Evolutionary conservation across 2,888 invertebrate species (phyloP), one percentile per base, ranked within the genome.

Genomic region (Eulithis testata): DNA sequence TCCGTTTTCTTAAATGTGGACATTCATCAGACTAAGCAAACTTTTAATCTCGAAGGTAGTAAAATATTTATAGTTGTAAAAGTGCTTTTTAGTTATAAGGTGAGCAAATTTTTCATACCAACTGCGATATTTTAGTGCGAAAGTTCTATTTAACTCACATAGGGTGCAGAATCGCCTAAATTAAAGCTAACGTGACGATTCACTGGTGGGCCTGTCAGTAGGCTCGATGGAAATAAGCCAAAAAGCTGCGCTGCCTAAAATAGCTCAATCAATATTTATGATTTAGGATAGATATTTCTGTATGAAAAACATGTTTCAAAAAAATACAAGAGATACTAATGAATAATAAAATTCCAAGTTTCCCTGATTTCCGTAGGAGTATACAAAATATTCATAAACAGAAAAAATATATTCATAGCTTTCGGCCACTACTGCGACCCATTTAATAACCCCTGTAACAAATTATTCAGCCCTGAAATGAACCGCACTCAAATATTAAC

Each of bases 401-500:
- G 50, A 43, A 36, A 50, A 44, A 60, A 54, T 21, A 54, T 36
- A 54, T 61, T 54, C 40, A 61, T 12, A 55, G 27, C 14, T 21
- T 40, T 47, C 36, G 27, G 51, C 31, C 50, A 52, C 52, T 54
- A 14, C 14, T 12, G 47, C 60, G 47, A 43, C 52, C 63, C 12
- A 56, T 31, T 52, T 56, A 52, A 63, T 51, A 47, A 66, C 14
- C 60, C 51, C 43, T 21, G 53, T 9, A 7, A 49, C 63, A 60
- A 60, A 60, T 66, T 56, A 66, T 66, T 63, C 66, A 63, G 47
- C 43, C n/a, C 55, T 49, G 44, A 56, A 57, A 67, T 63, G 63
- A 63, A 58, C 57, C 53, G 56, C 60, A 49, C 60, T 67, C 45
- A 50, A 60, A 60, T 66, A 66, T 67, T 67, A 50, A 67, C 57